These are phyloP conservation scores for Wiebesia pumilae DNA, from an alignment of 1,140 invertebrate genomes.

Conservation along the genomic window DNA sequence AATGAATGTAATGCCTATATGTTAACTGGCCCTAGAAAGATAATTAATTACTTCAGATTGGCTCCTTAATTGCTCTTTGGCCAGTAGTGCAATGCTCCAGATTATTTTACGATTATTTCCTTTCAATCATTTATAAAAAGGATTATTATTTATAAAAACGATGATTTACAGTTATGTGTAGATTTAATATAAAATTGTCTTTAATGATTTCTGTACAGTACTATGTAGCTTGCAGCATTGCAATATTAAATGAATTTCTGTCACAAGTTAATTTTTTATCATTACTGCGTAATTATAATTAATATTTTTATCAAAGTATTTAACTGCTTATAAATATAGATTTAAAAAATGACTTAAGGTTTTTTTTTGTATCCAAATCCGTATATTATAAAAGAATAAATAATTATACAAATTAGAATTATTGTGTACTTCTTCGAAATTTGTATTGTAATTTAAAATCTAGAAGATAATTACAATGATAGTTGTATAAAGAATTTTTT, in stretches of 20 bases:
- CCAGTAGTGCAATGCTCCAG: slow-evolving; percentile 59
- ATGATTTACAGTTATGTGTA: slow-evolving; percentile 31
- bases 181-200: slow-evolving; percentile 16
- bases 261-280: slow-evolving; percentile 38
- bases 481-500: slow-evolving; percentile 12
- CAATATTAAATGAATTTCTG: slow-evolving; percentile 42
- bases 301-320: slow-evolving; percentile 45
- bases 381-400: slow-evolving; percentile 67
- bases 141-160: slow-evolving; percentile 29
- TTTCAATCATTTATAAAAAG: slow-evolving; percentile 19
- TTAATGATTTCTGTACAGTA: slow-evolving; percentile 45
- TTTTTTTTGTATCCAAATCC: slow-evolving; percentile 65
- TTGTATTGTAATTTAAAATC: slow-evolving; percentile 27
- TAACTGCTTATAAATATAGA: slow-evolving; percentile 40
- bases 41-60: slow-evolving; percentile 44
- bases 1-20: slow-evolving; percentile 11
- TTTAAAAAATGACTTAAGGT: slow-evolving; percentile 41
- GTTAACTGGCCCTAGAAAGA: slow-evolving; percentile 48
- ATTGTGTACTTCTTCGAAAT: slow-evolving; percentile 49
- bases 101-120: slow-evolving; percentile 41
- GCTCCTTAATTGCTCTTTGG: slow-evolving; percentile 55
- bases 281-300: slow-evolving; percentile 37
- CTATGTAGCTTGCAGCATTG: slow-evolving; percentile 47
- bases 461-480: not conserved
- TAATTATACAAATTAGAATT: slow-evolving; percentile 68